Base-by-base conservation (phyloP, 2,888 invertebrate species). In the Halocaridina rubra region DNA sequence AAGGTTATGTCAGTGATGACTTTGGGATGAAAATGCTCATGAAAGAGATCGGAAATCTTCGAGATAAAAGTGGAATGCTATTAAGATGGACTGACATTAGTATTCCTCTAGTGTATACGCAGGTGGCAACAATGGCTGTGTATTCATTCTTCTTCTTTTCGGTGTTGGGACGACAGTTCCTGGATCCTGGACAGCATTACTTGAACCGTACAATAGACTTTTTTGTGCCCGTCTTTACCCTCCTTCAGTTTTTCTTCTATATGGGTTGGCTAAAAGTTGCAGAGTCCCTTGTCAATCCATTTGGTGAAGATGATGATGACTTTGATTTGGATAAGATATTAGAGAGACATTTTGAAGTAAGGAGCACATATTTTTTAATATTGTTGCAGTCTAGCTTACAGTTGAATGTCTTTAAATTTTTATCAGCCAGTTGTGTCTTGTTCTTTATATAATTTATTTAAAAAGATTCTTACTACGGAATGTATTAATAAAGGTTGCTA, bases 301-400 rank as follows among this genome's bases (percentile, higher is more conserved):
- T 97, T 90, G 97, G 97, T n/a, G 97, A 97, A 92, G 97, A 97
- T 90, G 97, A 97, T 90, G 97, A 97, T 90, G 97, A 97, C 91
- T 97, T 97, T 89, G 97, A 97, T 91, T 92, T 97, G 72, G 97
- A 97, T 91, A 97, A 97, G 96, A 93, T 97, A 77, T 96, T 97
- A 90, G 97, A 97, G 92, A 93, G 97, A 89, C 97, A 97, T 90
- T 95, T 97, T 89, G 97, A 97, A 94, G 97, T 97, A 10, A 72
- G 80, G 16, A n/a, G n/a, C n/a, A n/a, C n/a, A n/a, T n/a, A n/a
- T n/a, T n/a, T n/a, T n/a, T n/a, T n/a, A n/a, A n/a, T n/a, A n/a
- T n/a, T n/a, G n/a, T n/a, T n/a, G n/a, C n/a, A n/a, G n/a, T n/a
- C n/a, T n/a, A n/a, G n/a, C n/a, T n/a, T n/a, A n/a, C n/a, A n/a